Evolutionary conservation across 2,113 vertebrate species (phyloP).

Genomic region (Tretioscincus oriximinensis): DNA sequence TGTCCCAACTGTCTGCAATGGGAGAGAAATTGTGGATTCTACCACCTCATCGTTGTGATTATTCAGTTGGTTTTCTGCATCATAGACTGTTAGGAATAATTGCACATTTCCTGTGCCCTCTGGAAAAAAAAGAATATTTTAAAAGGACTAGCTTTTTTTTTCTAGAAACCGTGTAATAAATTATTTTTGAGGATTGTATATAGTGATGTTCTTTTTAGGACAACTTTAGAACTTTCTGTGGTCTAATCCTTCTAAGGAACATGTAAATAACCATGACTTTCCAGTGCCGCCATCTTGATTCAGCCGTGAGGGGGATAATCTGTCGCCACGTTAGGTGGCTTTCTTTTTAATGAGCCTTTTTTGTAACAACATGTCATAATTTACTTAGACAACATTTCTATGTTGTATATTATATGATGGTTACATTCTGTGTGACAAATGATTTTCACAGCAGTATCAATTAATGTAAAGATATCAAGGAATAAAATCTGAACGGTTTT

Average conservation of each 20-base stretch:
- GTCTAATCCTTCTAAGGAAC: slow-evolving; percentile 82
- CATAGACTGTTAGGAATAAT: slow-evolving; percentile 87
- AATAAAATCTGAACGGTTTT: slow-evolving; percentile 78
- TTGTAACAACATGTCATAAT: slow-evolving; percentile 97
- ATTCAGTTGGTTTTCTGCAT: slow-evolving; percentile 71
- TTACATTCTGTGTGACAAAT: slow-evolving; percentile 86
- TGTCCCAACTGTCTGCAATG: slow-evolving; percentile 93
- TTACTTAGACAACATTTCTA: slow-evolving; percentile 91
- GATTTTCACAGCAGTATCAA: slow-evolving; percentile 94
- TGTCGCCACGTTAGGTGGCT: slow-evolving; percentile 82
- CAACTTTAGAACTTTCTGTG: slow-evolving; percentile 84
- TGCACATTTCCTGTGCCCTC: slow-evolving; percentile 74
- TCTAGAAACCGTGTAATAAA: slow-evolving; percentile 93
- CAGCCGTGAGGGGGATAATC: slow-evolving; percentile 68
- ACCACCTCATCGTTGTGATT: slow-evolving; percentile 96
- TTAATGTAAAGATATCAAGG: slow-evolving; percentile 75
- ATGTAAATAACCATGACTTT: slow-evolving; percentile 87
- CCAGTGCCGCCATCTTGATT: slow-evolving; percentile 70
- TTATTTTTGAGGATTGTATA: slow-evolving; percentile 99
- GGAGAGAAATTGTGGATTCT: slow-evolving; percentile 97
- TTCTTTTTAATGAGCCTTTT: slow-evolving; percentile 83
- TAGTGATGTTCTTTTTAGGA: slow-evolving; percentile 93
- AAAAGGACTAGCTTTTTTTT: slow-evolving; percentile 79
- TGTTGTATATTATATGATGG: slow-evolving; percentile 92
- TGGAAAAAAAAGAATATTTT: slow-evolving; percentile 55